Evolutionary conservation across 2,888 invertebrate species (phyloP).

Genomic region (Phania funesta): DNA sequence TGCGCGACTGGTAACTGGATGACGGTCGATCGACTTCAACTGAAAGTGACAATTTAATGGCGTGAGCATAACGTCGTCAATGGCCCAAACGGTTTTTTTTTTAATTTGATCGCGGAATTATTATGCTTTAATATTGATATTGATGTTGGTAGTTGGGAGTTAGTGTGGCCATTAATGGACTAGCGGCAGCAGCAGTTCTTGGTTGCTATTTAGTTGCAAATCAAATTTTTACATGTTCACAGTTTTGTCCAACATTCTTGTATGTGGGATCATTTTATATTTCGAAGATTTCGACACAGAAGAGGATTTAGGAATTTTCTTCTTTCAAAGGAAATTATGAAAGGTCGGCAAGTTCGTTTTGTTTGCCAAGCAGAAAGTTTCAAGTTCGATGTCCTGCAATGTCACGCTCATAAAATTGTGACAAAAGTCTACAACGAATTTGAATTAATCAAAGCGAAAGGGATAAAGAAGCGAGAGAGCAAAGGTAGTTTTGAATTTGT

Average conservation of each 20-base stretch:
- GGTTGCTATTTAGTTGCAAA: conserved; percentile 20
- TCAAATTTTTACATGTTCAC: conserved; percentile 29
- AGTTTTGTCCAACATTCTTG: conserved; percentile 18
- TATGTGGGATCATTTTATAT: not conserved
- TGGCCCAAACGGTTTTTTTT: conserved; percentile 60
- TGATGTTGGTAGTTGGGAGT: conserved; percentile 62
- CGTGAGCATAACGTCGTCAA: conserved; percentile 72
- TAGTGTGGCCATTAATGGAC: too few species aligned
- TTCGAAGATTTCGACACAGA: too few species aligned
- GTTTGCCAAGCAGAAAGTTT: too few species aligned
- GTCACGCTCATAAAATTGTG: too few species aligned
- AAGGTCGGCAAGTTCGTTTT: too few species aligned
- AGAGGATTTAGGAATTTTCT: too few species aligned
- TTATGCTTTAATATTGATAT: conserved; percentile 56
- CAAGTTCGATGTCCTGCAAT: too few species aligned
- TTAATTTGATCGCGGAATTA: conserved; percentile 59
- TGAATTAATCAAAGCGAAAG: too few species aligned
- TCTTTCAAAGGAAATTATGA: too few species aligned
- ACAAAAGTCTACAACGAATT: too few species aligned
- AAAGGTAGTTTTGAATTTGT: too few species aligned
- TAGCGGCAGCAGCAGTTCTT: conserved; percentile 19
- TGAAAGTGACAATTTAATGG: conserved; percentile 79
- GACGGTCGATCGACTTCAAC: conserved; percentile 65
- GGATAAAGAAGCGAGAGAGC: too few species aligned
- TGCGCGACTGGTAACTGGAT: conserved; percentile 55